Evolutionary conservation across 2,888 invertebrate species (phyloP).

Genomic region (Drosophila sordidula): DNA sequence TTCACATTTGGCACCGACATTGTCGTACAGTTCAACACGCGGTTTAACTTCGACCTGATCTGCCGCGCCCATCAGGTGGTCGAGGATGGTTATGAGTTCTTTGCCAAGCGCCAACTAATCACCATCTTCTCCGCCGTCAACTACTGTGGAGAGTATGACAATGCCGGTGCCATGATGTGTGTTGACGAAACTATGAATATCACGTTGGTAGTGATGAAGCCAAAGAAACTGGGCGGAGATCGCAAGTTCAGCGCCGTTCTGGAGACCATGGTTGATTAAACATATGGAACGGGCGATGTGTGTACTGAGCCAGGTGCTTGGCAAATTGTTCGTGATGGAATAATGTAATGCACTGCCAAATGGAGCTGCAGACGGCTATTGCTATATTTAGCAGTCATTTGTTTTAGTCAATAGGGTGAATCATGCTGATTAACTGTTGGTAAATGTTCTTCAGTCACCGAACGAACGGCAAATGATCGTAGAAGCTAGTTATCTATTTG

Average conservation of each 20-base stretch:
- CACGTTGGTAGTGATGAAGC: slow-evolving; percentile 38
- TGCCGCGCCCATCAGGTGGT: slow-evolving; percentile 99
- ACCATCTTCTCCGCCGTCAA: slow-evolving; percentile 96
- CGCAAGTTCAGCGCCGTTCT: neutral
- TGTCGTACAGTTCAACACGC: slow-evolving; percentile 95
- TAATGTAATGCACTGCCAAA: neutral
- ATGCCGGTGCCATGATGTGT: slow-evolving; percentile 94
- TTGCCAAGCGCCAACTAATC: slow-evolving; percentile 98
- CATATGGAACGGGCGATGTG: neutral
- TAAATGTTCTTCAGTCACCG: neutral
- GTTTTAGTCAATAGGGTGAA: neutral
- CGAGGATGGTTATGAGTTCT: slow-evolving; percentile 99
- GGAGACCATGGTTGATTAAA: neutral
- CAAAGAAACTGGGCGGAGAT: neutral
- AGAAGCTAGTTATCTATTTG: slow-evolving; percentile 2
- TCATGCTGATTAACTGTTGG: neutral
- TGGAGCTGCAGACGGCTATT: neutral
- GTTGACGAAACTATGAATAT: slow-evolving; percentile 29
- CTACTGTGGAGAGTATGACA: slow-evolving; percentile 96
- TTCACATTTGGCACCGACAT: slow-evolving; percentile 99
- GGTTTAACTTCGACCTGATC: slow-evolving; percentile 91
- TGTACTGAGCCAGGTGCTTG: no score
- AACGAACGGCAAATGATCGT: neutral
- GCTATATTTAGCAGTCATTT: neutral
- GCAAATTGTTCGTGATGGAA: neutral